Percentiles rank a stretch among this genome's conserved stretches.
These are phyloP conservation scores for Apeira syringaria DNA, from an alignment of 2,888 invertebrate genomes.

Conservation along the genomic window DNA sequence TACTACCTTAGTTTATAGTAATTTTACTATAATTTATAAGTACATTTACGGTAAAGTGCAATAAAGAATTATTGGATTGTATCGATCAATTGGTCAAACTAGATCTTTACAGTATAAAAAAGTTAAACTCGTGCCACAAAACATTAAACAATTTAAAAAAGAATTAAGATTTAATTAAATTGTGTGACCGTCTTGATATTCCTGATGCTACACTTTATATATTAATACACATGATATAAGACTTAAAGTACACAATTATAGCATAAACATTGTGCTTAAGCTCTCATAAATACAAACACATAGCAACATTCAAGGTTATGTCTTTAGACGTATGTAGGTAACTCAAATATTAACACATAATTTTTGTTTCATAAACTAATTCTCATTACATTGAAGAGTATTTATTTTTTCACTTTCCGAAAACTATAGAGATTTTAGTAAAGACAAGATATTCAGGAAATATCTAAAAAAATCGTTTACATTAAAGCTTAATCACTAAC, in stretches of 20 bases:
- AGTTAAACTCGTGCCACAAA: too few relatives aligned
- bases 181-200: too few relatives aligned
- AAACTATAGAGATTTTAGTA: constrained; percentile 11
- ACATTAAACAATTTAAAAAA: too few relatives aligned
- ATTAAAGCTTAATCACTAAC: constrained; percentile 71
- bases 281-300: constrained; percentile 20
- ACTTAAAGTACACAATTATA: constrained; percentile 15
- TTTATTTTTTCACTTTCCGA: constrained; percentile 1
- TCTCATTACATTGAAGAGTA: constrained; percentile 5
- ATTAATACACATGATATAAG: too few relatives aligned
- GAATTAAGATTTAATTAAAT: too few relatives aligned
- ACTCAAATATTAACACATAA: constrained; percentile 22
- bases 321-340: constrained; percentile 25
- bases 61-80: too few relatives aligned
- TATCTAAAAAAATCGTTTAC: constrained; percentile 36
- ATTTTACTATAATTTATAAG: too few relatives aligned
- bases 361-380: constrained; percentile 16
- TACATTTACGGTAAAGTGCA: too few relatives aligned
- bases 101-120: too few relatives aligned
- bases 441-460: constrained; percentile 16
- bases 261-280: constrained; percentile 22
- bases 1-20: too few relatives aligned
- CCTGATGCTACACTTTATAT: too few relatives aligned
- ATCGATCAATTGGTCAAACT: too few relatives aligned
- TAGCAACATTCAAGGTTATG: constrained; percentile 21